Percentiles rank a stretch among this genome's conserved stretches.
phyloP scores from a whole-genome alignment of 2,113 vertebrate genomes.

The Tyrannus savana region DNA sequence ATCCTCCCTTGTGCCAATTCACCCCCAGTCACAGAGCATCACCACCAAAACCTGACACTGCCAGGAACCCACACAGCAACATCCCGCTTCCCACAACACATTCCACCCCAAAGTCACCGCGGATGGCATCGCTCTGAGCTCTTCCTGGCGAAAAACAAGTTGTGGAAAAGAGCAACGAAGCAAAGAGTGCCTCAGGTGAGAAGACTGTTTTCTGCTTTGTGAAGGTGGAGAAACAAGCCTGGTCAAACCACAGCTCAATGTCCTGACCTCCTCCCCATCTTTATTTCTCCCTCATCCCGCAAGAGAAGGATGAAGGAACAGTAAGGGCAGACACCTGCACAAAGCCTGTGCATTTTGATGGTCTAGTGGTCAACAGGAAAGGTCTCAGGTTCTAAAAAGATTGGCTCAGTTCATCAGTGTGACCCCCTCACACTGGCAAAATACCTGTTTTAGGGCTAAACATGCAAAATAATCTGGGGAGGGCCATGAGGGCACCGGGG shows the following conservation, averaged over 20 bases:
- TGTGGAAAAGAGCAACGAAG: not conserved
- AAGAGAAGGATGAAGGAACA: no score
- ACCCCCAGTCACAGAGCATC: not conserved
- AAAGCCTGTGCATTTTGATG: not conserved
- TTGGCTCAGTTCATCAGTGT: conserved; percentile 11
- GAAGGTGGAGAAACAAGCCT: not conserved
- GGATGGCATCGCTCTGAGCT: fast-evolving
- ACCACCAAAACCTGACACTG: not conserved
- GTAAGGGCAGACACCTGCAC: no score
- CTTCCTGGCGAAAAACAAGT: not conserved
- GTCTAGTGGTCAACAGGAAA: not conserved
- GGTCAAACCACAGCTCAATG: not conserved
- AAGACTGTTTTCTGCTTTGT: not conserved
- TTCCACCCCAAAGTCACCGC: not conserved
- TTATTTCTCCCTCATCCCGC: no score
- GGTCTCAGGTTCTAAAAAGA: not conserved
- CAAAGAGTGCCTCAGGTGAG: not conserved
- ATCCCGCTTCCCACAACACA: fast-evolving
- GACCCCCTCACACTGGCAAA: not conserved
- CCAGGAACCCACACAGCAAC: not conserved
- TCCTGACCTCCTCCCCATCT: not conserved
- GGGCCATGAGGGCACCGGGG: not conserved
- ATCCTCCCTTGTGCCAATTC: not conserved
- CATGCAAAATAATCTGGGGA: not conserved
- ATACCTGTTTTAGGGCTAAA: not conserved